phyloP scores from a whole-genome alignment of 2,113 vertebrate genomes.

The Xiphorhynchus elegans region DNA sequence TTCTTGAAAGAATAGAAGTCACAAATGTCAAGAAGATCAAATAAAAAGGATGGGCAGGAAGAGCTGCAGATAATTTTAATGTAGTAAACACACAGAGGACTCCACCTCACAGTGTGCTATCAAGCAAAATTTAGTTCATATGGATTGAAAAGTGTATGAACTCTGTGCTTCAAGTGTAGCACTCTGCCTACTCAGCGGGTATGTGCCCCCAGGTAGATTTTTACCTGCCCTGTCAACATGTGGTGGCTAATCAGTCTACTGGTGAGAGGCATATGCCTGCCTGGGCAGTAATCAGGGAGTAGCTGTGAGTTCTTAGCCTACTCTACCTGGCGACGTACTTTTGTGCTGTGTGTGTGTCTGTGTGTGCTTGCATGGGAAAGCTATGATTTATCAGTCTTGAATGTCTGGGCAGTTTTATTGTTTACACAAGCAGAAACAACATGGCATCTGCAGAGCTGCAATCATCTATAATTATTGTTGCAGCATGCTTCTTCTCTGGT shows the following conservation, averaged over 20 bases:
- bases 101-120: neutral
- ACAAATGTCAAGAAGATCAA: neutral
- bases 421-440: conserved; percentile 5
- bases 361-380: neutral
- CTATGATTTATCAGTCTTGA: neutral
- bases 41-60: neutral
- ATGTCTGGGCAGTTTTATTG: neutral
- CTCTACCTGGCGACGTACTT: neutral
- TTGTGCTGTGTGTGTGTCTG: neutral
- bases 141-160: neutral
- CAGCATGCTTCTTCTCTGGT: neutral
- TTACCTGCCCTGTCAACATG: neutral
- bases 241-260: neutral
- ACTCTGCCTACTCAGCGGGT: neutral
- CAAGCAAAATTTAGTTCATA: neutral
- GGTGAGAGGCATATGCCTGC: neutral
- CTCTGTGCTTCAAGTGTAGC: neutral
- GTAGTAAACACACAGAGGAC: neutral
- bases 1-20: neutral
- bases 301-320: neutral
- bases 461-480: neutral
- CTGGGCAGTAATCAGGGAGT: neutral
- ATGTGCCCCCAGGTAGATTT: neutral
- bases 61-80: neutral
- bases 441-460: neutral